Percentiles rank a stretch among this genome's conserved stretches.
Evolutionary conservation across 2,888 invertebrate genomes (phyloP).

Genomic region (Machimus rusticus): DNA sequence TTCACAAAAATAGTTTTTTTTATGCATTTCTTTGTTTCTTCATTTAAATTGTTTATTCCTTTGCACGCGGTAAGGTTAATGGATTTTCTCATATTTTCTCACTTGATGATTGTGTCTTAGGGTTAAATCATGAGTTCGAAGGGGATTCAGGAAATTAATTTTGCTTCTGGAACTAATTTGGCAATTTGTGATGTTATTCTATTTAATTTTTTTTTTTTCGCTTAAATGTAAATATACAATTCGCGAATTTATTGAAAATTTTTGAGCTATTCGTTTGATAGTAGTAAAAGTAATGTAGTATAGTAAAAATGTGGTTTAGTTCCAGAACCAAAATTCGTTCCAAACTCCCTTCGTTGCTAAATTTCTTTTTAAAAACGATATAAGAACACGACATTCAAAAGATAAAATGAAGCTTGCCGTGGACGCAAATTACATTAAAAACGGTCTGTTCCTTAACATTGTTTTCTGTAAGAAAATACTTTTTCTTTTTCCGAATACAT

Average conservation of each 20-base stretch:
- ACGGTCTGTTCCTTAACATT: not conserved
- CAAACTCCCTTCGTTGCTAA: not conserved
- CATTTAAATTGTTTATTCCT: not conserved
- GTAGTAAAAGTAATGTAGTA: not conserved
- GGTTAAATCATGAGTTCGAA: not conserved
- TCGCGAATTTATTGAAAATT: not conserved
- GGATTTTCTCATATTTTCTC: not conserved
- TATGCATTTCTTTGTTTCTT: constrained; percentile 39
- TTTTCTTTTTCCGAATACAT: constrained; percentile 17
- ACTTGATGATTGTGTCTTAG: not conserved
- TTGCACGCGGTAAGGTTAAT: constrained; percentile 2
- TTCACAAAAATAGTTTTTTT: constrained; percentile 51
- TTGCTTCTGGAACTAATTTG: not conserved
- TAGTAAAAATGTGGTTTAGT: not conserved
- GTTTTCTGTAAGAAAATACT: constrained; percentile 24
- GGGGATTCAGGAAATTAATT: not conserved
- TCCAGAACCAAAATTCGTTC: not conserved
- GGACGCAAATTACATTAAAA: constrained; percentile 34
- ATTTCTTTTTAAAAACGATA: not conserved
- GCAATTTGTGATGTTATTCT: not conserved
- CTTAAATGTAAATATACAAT: not conserved
- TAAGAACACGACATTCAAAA: not conserved
- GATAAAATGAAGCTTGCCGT: constrained; percentile 20
- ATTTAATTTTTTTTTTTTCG: not conserved
- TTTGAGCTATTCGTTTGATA: not conserved